Percentiles rank a stretch among this genome's conserved stretches.
These are phyloP conservation scores for Lingula anatina DNA, from an alignment of 2,888 invertebrate genomes.

Conservation along the genomic window DNA sequence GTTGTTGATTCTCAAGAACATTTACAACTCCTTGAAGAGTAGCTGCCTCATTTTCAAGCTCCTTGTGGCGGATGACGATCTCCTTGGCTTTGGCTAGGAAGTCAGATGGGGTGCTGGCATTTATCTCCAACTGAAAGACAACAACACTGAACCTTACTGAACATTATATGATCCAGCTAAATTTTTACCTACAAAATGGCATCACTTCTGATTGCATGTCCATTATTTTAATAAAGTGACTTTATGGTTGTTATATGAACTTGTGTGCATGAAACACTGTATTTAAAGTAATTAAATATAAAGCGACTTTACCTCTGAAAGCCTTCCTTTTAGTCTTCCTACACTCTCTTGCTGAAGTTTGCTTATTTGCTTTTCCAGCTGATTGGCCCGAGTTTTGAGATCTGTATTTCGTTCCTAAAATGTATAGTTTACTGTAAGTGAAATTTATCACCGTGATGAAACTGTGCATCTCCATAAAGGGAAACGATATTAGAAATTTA, in stretches of 20 bases:
- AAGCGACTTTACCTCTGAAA: constrained; percentile 66
- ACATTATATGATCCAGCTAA: too few species aligned
- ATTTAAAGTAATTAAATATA: too few species aligned
- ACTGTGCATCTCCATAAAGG: too few species aligned
- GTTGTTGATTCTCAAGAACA: constrained; percentile 60
- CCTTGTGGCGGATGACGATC: constrained; percentile 88
- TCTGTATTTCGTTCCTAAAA: constrained; percentile 72
- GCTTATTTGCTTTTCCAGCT: constrained; percentile 87
- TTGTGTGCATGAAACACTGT: too few species aligned
- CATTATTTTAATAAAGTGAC: too few species aligned
- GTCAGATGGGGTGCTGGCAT: constrained; percentile 49
- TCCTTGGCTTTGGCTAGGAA: constrained; percentile 55
- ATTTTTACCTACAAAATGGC: too few species aligned
- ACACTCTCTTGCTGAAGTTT: constrained; percentile 89
- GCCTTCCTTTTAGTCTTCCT: constrained; percentile 76
- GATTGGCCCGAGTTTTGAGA: constrained; percentile 77
- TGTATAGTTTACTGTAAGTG: too few species aligned
- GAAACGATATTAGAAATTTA: too few species aligned
- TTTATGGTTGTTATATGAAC: too few species aligned
- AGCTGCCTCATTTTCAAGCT: constrained; percentile 81
- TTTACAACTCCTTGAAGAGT: constrained; percentile 79
- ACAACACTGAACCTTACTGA: constrained; percentile 1
- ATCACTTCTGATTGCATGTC: not conserved
- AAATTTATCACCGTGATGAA: too few species aligned
- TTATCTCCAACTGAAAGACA: constrained; percentile 64